These are phyloP conservation scores for Apodemus sylvaticus DNA, from an alignment of 2,113 vertebrate species.

Conservation along the genomic window DNA sequence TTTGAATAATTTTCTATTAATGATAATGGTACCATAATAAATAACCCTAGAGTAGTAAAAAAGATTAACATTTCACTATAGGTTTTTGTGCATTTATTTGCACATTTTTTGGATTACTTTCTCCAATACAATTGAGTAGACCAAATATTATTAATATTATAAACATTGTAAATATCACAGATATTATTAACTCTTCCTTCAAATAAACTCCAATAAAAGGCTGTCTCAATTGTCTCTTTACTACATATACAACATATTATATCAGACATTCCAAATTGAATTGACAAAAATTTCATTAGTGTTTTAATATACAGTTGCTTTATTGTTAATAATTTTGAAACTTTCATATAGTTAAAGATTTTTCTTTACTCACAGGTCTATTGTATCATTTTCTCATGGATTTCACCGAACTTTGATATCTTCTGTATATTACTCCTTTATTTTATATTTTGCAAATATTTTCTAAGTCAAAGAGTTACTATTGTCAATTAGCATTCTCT, in stretches of 20 bases:
- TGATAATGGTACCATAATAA: constrained; percentile 9
- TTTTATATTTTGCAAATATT: neutral
- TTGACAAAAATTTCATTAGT: constrained; percentile 17
- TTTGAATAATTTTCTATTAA: constrained; percentile 30
- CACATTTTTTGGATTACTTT: constrained; percentile 29
- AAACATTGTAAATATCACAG: too few species aligned
- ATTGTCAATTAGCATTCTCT: neutral
- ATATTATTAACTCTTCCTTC: neutral
- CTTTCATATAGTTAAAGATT: neutral
- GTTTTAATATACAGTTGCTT: neutral
- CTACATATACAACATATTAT: neutral
- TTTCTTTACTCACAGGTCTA: neutral
- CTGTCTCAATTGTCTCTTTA: neutral
- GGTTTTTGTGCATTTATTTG: neutral
- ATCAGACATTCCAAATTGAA: constrained; percentile 17
- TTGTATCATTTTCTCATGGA: neutral
- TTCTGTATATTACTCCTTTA: neutral
- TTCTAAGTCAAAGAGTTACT: neutral
- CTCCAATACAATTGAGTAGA: neutral
- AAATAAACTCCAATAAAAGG: neutral
- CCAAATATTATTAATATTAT: neutral
- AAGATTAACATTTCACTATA: neutral
- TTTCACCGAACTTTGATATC: neutral
- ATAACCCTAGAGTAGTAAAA: neutral
- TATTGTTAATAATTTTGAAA: neutral